Conservation (phyloP, 2,888 invertebrate genomes). For the Heliconius hortense region DNA sequence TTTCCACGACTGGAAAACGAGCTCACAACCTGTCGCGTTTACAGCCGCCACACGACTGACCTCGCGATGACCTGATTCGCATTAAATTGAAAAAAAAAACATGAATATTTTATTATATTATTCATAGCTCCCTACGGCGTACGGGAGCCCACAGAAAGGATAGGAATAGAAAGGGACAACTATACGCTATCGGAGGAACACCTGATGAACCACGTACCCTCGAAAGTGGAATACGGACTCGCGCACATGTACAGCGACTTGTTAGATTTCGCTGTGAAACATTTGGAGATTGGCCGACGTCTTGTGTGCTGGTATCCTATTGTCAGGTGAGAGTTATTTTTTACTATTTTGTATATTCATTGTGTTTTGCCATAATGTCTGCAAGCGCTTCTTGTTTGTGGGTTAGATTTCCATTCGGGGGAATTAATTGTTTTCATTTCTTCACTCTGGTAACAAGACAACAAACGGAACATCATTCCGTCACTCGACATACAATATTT, state of each 20-base stretch:
- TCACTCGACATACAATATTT: too few species aligned
- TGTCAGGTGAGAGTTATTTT: constrained; percentile 82
- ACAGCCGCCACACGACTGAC: too few species aligned
- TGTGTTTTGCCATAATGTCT: not conserved
- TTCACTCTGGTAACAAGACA: not conserved
- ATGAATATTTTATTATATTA: not conserved
- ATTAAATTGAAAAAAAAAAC: too few species aligned
- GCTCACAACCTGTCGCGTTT: too few species aligned
- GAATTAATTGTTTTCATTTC: too few species aligned
- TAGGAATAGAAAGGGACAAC: constrained; percentile 86
- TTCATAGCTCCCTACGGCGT: constrained; percentile 97
- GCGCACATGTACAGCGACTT: constrained; percentile 92
- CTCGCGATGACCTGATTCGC: too few species aligned
- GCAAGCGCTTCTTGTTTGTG: not conserved
- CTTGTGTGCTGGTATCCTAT: constrained; percentile 98
- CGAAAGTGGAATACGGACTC: constrained; percentile 92
- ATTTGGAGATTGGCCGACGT: constrained; percentile 88
- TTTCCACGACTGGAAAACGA: too few species aligned
- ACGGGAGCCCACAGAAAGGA: constrained; percentile 94
- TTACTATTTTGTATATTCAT: not conserved
- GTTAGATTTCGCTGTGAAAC: constrained; percentile 89
- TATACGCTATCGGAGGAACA: constrained; percentile 85
- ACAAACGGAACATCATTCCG: too few species aligned
- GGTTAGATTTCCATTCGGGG: not conserved
- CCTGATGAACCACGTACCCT: constrained; percentile 87